Conservation (phyloP, 2,113 vertebrate species). For the Phocoena phocoena region DNA sequence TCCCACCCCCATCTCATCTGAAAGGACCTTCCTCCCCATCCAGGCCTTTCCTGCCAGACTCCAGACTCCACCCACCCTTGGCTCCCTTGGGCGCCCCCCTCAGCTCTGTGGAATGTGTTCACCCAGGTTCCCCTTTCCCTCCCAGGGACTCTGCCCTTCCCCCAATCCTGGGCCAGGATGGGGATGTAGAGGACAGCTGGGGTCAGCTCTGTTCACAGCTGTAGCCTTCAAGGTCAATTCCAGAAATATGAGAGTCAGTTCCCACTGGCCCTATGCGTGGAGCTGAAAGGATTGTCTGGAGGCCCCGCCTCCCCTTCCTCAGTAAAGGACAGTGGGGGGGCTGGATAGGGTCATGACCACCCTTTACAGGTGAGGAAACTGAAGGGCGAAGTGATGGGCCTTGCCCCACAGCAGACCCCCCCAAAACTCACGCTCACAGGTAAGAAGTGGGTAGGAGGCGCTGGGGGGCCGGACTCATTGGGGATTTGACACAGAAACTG, state of each 20-base stretch:
- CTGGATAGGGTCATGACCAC: neutral
- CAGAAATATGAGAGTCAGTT: fast-evolving
- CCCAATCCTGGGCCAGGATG: neutral
- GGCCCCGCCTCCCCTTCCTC: neutral
- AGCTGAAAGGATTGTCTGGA: fast-evolving
- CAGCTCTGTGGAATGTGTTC: neutral
- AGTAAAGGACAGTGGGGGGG: neutral
- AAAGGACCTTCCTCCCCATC: neutral
- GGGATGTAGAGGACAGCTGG: neutral
- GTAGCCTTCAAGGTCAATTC: neutral
- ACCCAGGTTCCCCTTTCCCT: too few species aligned
- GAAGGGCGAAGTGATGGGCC: neutral
- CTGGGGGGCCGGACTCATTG: too few species aligned
- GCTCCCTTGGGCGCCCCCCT: neutral
- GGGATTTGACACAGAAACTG: neutral
- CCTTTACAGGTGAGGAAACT: neutral
- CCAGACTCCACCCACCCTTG: fast-evolving
- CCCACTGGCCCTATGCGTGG: fast-evolving
- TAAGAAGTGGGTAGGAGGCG: fast-evolving
- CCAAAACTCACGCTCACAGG: neutral
- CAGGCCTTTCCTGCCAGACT: neutral
- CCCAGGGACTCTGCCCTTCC: neutral
- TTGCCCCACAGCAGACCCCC: neutral
- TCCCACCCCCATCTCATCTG: neutral
- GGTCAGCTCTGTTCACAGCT: neutral